Base-by-base conservation (phyloP, 1,140 invertebrate genomes). In the Apis cerana region DNA sequence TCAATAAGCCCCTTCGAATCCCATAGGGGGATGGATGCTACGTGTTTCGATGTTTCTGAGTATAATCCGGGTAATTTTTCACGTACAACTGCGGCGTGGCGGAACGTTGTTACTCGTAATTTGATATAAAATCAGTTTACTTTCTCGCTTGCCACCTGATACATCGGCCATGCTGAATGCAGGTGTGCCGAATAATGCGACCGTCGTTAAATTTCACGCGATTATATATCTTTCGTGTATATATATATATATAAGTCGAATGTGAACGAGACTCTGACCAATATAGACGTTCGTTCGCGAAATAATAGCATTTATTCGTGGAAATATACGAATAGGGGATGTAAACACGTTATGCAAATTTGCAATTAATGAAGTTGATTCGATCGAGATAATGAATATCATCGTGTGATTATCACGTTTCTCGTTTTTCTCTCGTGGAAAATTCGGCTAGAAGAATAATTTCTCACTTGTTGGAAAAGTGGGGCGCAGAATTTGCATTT, bases 11-110 rank as follows among this genome's bases (percentile, higher is more conserved):
- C 10, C 70, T 23, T 68, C n/a, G 78, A 81, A 81, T 81, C 82
- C 78, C 82, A 33, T 54, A 64, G 78, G 82, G 70, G 82, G 70
- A 75, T 75, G 82, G 78, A 78, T 74, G 78, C 50, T 84, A 81
- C 82, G 76, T 84, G 82, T 72, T 43, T 64, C 56, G 70, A 80
- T 80, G 78, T 80, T 84, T 80, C 82, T 75, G 70, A 67, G 62
- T 61, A 62, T 70, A 74, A 84, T 84, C 82, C 78, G 74, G 65
- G 78, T 70, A 81, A 84, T 84, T 84, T 84, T 84, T 84, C 78
- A 80, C 69, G 68, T 80, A 65, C 62, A 71, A 84, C 70, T 67
- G 58, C 54, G 72, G 27, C 5, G 33, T 43, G 62, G 23, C 50
- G 76, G 68, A 80, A 71, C 69, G 62, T 68, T 80, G 75, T 80